These are phyloP conservation scores for Drosophila virilis DNA, from an alignment of 1,140 invertebrate genomes.

Conservation along the genomic window DNA sequence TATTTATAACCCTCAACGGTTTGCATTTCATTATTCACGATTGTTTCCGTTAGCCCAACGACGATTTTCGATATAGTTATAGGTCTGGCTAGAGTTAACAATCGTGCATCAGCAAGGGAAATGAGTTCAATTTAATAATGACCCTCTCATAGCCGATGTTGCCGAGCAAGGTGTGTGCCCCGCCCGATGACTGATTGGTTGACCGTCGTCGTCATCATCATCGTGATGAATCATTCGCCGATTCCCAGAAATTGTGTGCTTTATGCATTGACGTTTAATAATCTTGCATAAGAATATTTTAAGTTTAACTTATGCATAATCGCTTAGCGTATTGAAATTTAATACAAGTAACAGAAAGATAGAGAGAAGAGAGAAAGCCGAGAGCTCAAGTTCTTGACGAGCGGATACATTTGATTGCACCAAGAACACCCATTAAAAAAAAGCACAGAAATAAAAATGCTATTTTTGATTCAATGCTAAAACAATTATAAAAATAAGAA, in stretches of 20 bases:
- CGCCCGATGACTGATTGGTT: conserved; percentile 62
- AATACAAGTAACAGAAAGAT: conserved; percentile 6
- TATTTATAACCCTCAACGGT: conserved; percentile 58
- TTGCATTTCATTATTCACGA: conserved; percentile 71
- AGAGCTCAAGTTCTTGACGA: too few species aligned
- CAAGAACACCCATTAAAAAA: too few species aligned
- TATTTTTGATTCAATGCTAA: too few species aligned
- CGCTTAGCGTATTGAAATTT: conserved; percentile 5
- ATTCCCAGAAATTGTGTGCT: conserved; percentile 57
- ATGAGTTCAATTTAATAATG: conserved; percentile 73
- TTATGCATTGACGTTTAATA: conserved; percentile 13
- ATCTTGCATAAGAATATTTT: conserved; percentile 31
- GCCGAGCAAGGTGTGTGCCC: conserved; percentile 57
- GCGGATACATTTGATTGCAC: too few species aligned
- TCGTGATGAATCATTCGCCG: conserved; percentile 54
- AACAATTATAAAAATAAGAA: too few species aligned
- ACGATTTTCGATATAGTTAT: conserved; percentile 27
- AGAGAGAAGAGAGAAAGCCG: not conserved
- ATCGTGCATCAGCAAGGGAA: conserved; percentile 40
- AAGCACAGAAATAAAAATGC: too few species aligned
- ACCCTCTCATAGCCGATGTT: conserved; percentile 49
- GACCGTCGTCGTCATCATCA: conserved; percentile 32
- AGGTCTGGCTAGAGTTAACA: conserved; percentile 13
- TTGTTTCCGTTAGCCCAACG: conserved; percentile 71
- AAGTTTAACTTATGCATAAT: conserved; percentile 23